Conservation (phyloP, 2,888 invertebrate species). For the Seira sanloemensis region DNA sequence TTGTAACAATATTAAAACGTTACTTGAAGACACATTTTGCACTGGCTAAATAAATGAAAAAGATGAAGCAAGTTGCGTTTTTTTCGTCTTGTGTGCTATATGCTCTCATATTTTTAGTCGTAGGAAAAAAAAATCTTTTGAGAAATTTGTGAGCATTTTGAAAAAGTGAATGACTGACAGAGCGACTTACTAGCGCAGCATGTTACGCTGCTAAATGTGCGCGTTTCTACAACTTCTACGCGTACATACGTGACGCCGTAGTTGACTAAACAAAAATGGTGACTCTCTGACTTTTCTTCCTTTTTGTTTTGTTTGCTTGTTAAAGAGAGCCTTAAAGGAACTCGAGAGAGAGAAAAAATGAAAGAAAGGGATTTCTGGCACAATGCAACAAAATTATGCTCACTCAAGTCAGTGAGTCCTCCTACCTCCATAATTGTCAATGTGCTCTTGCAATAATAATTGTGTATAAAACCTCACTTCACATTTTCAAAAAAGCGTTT, state of each 20-base stretch:
- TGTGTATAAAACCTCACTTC: slow-evolving; percentile 13
- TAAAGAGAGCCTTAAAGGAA: slow-evolving; percentile 31
- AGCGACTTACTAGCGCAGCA: slow-evolving; percentile 25
- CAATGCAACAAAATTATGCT: slow-evolving; percentile 20
- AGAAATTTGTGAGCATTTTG: slow-evolving; percentile 30
- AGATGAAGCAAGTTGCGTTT: not conserved
- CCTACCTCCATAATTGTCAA: slow-evolving; percentile 52
- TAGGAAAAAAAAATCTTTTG: slow-evolving; percentile 37
- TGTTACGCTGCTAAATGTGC: not conserved
- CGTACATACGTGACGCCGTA: not conserved
- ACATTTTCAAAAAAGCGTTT: not conserved
- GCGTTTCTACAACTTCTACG: not conserved
- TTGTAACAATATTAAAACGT: not conserved
- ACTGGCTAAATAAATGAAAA: not conserved
- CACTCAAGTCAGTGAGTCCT: slow-evolving; percentile 34
- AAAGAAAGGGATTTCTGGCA: slow-evolving; percentile 25
- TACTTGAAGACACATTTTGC: not conserved
- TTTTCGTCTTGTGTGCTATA: not conserved
- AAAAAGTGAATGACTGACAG: slow-evolving; percentile 52
- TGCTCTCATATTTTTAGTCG: slow-evolving; percentile 5
- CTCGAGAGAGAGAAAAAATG: not conserved
- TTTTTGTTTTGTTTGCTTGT: slow-evolving; percentile 45
- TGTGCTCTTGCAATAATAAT: slow-evolving; percentile 11
- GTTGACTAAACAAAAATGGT: slow-evolving; percentile 47
- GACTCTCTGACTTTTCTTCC: slow-evolving; percentile 56